These are phyloP conservation scores for Diorhabda sublineata DNA, from an alignment of 1,140 invertebrate genomes.

Conservation along the genomic window DNA sequence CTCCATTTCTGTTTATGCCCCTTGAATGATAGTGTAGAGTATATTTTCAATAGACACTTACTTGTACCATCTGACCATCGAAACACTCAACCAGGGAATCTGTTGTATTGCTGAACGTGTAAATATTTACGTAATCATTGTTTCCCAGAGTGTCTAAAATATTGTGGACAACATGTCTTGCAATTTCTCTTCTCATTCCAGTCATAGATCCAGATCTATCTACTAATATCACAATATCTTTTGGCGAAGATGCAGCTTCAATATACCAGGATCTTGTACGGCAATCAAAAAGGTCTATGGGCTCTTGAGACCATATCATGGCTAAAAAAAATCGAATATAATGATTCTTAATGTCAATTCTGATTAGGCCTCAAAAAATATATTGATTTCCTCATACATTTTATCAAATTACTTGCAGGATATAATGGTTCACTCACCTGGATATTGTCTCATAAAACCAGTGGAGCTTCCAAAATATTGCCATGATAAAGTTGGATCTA, in stretches of 20 bases:
- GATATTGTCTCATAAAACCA: slow-evolving; percentile 93
- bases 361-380: no score
- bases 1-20: no score
- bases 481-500: slow-evolving; percentile 87
- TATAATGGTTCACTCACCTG: slow-evolving; percentile 54
- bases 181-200: slow-evolving; percentile 80
- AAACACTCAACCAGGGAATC: slow-evolving; percentile 84
- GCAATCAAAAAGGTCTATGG: slow-evolving; percentile 74
- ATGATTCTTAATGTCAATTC: background rate
- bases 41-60: slow-evolving; percentile 19
- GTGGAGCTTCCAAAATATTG: slow-evolving; percentile 96
- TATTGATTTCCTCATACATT: no score
- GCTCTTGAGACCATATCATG: slow-evolving; percentile 47
- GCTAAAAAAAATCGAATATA: slow-evolving; percentile 31
- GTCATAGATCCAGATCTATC: slow-evolving; percentile 92
- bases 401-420: no score
- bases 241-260: slow-evolving; percentile 84
- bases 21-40: no score
- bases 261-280: slow-evolving; percentile 86
- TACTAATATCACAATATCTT: slow-evolving; percentile 86
- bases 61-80: slow-evolving; percentile 67
- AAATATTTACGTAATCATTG: slow-evolving; percentile 91
- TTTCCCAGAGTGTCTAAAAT: slow-evolving; percentile 89
- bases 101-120: slow-evolving; percentile 57
- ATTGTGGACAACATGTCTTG: slow-evolving; percentile 78